Evolutionary conservation across 2,888 invertebrate species (phyloP), one percentile per base, ranked within the genome.

Genomic region (Entomobrya multifasciata): DNA sequence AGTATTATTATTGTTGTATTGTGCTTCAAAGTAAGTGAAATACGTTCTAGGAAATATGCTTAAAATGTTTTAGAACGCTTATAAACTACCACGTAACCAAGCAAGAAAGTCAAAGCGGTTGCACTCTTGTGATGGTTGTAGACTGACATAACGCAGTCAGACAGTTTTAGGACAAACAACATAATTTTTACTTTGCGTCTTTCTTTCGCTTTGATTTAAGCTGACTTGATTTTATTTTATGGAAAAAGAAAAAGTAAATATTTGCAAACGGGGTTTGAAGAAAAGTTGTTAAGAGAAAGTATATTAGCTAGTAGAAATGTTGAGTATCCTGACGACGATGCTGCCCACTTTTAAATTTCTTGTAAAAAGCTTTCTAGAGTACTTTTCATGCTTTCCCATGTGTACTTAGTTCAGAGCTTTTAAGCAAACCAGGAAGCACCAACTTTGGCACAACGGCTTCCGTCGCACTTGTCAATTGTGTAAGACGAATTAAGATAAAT

Each of bases 401-500:
- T n/a, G n/a, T n/a, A n/a, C n/a, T n/a, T n/a, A 49, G 49, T 49
- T 8, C 8, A 8, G 36, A 36, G 36, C 36, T 36, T 36, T 36
- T 36, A 36, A 36, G 55, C 36, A 13, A 70, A 41, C 41, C n/a
- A 52, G 20, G 17, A 52, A 44, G 15, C 27, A 74, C 20, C 36
- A 30, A 52, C 4, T 15, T 47, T 65, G 30, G 52, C 22, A 49
- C 15, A 65, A 79, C 60, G 60, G n/a, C 44, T 27, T 27, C 36
- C 25, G 27, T 67, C 67, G 17, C 11, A n/a, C 13, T 30, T 79
- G 79, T 83, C 83, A 83, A 76, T 82, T 77, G 83, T 15, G n/a
- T 0, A 78, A 84, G 84, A 77, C 67, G 60, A 78, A 84, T 84
- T 84, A 78, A 84, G 84, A 84, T 70, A 78, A 84, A 84, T 84